These are phyloP conservation scores for Atlantisia rogersi DNA, from an alignment of 2,113 vertebrate genomes.

Conservation along the genomic window DNA sequence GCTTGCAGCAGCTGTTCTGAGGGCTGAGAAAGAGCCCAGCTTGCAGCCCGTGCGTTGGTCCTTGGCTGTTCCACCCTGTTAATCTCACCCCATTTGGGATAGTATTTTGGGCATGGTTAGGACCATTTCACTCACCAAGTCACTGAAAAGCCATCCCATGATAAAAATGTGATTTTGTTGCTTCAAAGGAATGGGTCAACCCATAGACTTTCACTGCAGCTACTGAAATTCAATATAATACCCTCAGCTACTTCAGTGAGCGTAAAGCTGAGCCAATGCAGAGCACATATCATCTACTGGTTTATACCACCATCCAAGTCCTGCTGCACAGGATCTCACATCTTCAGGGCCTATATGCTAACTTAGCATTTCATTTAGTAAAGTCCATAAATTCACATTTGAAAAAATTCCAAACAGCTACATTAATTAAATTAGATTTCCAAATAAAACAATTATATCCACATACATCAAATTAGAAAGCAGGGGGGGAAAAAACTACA, in stretches of 20 bases:
- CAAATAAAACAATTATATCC: not conserved
- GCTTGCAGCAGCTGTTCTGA: not conserved
- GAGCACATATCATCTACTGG: not conserved
- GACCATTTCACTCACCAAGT: not conserved
- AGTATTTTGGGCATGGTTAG: not conserved
- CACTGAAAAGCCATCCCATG: not conserved
- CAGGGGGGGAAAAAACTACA: not conserved
- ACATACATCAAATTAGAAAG: not conserved
- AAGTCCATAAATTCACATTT: not conserved
- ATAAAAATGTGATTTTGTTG: not conserved
- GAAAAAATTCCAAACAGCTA: not conserved
- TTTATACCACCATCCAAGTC: not conserved
- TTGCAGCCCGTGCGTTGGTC: not conserved
- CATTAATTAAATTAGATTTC: slow-evolving; percentile 5
- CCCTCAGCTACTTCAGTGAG: not conserved
- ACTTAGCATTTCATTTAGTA: not conserved
- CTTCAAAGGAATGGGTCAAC: not conserved
- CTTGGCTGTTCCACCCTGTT: rapidly evolving
- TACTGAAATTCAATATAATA: not conserved
- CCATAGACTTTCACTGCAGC: not conserved
- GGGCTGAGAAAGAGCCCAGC: not conserved
- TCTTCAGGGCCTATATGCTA: not conserved
- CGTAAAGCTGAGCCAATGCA: not conserved
- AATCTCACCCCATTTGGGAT: not conserved
- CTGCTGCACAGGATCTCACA: not conserved